phyloP scores from a whole-genome alignment of 2,888 invertebrate species.

The Tryphoninae sp. region DNA sequence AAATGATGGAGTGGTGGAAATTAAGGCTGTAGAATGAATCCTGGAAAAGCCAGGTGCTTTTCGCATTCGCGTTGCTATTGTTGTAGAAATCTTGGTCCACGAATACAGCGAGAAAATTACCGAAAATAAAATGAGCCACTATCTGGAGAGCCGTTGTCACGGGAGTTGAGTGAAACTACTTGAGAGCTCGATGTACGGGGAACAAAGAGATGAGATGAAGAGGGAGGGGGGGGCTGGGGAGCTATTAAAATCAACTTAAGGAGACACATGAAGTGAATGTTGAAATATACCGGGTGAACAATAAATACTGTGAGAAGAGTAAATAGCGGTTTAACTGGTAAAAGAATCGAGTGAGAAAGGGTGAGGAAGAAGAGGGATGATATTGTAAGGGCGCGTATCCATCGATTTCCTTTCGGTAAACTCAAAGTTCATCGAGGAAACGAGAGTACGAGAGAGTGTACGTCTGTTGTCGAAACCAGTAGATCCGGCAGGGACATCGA shows the following conservation, averaged over 20 bases:
- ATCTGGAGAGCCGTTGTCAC: constrained; percentile 5
- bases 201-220: constrained; percentile 46
- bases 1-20: neutral
- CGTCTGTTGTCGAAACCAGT: neutral
- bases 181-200: constrained; percentile 45
- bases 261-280: constrained; percentile 10
- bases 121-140: constrained; percentile 37
- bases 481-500: constrained; percentile 4
- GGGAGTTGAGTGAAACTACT: constrained; percentile 12
- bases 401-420: constrained; percentile 13
- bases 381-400: neutral
- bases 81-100: neutral
- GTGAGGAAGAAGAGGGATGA: constrained; percentile 7
- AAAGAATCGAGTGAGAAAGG: constrained; percentile 2
- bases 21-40: neutral
- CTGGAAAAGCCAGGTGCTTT: neutral
- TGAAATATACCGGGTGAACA: constrained; percentile 22
- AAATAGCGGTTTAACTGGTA: neutral
- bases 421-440: neutral
- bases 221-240: constrained; percentile 9
- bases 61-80: constrained; percentile 7
- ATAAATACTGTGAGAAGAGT: constrained; percentile 21
- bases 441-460: constrained; percentile 10
- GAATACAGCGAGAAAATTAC: constrained; percentile 28
- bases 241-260: constrained; percentile 42